Conservation (phyloP, 2,888 invertebrate genomes). For the Corbicula japonica region DNA sequence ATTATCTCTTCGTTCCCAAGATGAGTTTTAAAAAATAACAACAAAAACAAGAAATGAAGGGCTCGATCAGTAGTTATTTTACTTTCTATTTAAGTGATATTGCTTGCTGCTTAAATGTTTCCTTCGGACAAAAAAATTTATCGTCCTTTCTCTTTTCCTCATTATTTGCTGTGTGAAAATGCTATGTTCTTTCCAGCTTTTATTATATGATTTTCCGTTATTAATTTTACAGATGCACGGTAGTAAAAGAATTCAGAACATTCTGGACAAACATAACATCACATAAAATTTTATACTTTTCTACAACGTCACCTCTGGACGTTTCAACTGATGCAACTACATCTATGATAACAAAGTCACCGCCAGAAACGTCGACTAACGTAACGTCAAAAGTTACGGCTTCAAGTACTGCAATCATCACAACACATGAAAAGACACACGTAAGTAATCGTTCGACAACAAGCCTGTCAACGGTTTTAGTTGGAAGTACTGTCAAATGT, state of each 20-base stretch:
- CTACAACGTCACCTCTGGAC: not conserved
- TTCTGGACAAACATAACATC: conserved; percentile 29
- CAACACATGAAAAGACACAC: not conserved
- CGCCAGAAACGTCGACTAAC: not conserved
- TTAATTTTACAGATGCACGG: conserved; percentile 20
- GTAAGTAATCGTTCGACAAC: not conserved
- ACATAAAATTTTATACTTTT: conserved; percentile 4
- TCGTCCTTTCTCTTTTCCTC: not conserved
- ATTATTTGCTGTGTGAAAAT: not conserved
- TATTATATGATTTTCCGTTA: not conserved
- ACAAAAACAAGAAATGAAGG: too few relatives aligned
- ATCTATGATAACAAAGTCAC: not conserved
- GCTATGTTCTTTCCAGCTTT: not conserved
- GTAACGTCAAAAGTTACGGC: not conserved
- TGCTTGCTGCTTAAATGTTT: not conserved
- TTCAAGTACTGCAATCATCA: not conserved
- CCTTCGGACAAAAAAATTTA: not conserved
- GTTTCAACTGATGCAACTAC: not conserved
- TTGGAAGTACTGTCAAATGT: not conserved
- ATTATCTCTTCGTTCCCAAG: too few relatives aligned
- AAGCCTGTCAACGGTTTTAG: not conserved
- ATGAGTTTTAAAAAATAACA: too few relatives aligned
- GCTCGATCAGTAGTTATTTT: too few relatives aligned
- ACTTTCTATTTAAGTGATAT: not conserved
- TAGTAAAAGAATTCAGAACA: conserved; percentile 11